A percentile compares a stretch with the other conserved stretches of the same genome.
phyloP scores from a whole-genome alignment of 2,888 invertebrate species.

The Muscina levida region DNA sequence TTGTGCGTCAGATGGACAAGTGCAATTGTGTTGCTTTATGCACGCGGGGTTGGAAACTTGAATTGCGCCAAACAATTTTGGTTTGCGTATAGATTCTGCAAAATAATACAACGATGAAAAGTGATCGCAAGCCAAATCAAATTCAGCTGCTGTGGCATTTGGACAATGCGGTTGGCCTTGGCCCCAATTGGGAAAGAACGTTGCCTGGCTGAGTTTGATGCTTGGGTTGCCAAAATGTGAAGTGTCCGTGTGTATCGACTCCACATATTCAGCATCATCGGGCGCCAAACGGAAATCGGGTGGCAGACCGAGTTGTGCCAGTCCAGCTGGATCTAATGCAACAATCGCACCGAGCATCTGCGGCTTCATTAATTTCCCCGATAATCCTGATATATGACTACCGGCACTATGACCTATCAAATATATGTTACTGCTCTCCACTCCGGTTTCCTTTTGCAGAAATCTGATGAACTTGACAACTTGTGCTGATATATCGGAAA shows the following conservation, averaged over 20 bases:
- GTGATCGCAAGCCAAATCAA: slow-evolving; percentile 75
- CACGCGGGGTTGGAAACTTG: slow-evolving; percentile 65
- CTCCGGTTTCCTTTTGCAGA: slow-evolving; percentile 70
- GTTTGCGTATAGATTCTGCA: slow-evolving; percentile 73
- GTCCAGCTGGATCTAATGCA: slow-evolving; percentile 79
- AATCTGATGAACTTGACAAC: slow-evolving; percentile 74
- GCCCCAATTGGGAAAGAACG: slow-evolving; percentile 79
- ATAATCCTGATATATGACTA: slow-evolving; percentile 76
- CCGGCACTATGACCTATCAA: slow-evolving; percentile 80
- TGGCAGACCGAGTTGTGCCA: slow-evolving; percentile 71
- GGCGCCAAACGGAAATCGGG: slow-evolving; percentile 73
- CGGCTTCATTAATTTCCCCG: slow-evolving; percentile 72
- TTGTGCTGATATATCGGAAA: slow-evolving; percentile 71
- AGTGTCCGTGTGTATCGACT: slow-evolving; percentile 78
- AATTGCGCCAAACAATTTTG: slow-evolving; percentile 72
- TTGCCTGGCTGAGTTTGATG: slow-evolving; percentile 74
- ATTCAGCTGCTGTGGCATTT: slow-evolving; percentile 74
- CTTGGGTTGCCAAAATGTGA: slow-evolving; percentile 76
- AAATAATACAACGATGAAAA: slow-evolving; percentile 75
- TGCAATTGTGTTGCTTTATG: slow-evolving; percentile 44
- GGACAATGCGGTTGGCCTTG: slow-evolving; percentile 78
- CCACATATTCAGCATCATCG: slow-evolving; percentile 77
- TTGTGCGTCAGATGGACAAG: slow-evolving; percentile 44
- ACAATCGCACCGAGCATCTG: slow-evolving; percentile 72
- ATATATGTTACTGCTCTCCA: slow-evolving; percentile 71